Evolutionary conservation across 2,797 vertebrate genomes (phyloP).

Genomic region (Psittacula echo): DNA sequence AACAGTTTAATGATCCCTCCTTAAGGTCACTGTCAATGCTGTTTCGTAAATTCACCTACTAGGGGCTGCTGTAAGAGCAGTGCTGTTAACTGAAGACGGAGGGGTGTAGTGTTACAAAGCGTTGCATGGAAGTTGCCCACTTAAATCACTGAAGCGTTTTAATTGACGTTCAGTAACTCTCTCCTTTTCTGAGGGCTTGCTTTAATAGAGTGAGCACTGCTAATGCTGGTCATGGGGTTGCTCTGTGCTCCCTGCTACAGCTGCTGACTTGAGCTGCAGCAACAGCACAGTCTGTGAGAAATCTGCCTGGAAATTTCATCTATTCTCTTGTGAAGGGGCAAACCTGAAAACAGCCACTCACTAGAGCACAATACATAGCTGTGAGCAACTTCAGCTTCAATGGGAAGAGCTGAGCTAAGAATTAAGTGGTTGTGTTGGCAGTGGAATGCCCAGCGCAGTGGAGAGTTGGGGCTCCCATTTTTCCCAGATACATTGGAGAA

Average conservation of each 20-base stretch:
- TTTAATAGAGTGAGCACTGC: background rate
- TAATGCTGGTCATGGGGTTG: background rate
- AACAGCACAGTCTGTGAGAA: background rate
- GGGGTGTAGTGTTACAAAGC: conserved; percentile 36
- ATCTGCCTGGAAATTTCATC: accelerated
- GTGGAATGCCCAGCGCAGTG: background rate
- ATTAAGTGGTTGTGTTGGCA: background rate
- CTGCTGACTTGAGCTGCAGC: background rate
- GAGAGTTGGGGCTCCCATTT: background rate
- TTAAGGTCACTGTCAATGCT: conserved; percentile 61
- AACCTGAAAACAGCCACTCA: accelerated
- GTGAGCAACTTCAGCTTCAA: accelerated
- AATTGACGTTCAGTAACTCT: conserved; percentile 41
- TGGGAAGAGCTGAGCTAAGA: background rate
- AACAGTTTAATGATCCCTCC: conserved; percentile 8
- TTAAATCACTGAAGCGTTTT: conserved; percentile 57
- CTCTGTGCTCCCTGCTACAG: background rate
- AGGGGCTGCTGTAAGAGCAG: conserved; percentile 29
- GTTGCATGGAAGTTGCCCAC: background rate
- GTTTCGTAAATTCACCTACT: conserved; percentile 36
- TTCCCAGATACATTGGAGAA: background rate
- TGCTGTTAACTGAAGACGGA: background rate
- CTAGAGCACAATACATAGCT: background rate
- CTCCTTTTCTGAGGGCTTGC: background rate
- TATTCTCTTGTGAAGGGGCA: background rate